These are phyloP conservation scores for Ondatra zibethicus DNA, from an alignment of 2,113 vertebrate species.

Conservation along the genomic window DNA sequence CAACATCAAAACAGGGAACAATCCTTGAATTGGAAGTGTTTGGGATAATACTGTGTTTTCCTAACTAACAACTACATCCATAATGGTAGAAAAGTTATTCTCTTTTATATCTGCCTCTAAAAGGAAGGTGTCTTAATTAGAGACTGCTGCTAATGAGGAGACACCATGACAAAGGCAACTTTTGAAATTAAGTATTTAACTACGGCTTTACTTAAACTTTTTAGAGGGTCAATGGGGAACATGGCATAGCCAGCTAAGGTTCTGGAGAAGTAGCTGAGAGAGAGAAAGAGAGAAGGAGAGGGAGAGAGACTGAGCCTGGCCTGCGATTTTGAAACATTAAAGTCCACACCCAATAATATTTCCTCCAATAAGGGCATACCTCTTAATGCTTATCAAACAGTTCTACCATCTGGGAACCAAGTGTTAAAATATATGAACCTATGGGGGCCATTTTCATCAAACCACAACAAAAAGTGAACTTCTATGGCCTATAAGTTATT, in stretches of 20 bases:
- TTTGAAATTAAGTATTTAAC: background rate
- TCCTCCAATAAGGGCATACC: background rate
- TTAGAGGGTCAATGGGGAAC: background rate
- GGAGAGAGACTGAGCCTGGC: background rate
- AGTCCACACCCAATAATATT: background rate
- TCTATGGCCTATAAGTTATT: background rate
- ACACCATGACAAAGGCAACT: background rate
- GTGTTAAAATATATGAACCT: background rate
- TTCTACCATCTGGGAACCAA: background rate
- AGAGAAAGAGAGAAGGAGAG: background rate
- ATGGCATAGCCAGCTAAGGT: background rate
- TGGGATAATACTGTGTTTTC: background rate
- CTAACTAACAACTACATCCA: background rate
- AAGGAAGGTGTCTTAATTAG: background rate
- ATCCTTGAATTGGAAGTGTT: background rate
- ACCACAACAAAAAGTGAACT: background rate
- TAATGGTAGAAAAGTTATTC: background rate
- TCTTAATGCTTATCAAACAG: background rate
- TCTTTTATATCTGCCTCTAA: background rate
- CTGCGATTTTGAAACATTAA: background rate
- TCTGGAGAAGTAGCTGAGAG: background rate
- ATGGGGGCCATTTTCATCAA: background rate
- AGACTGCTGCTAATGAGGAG: background rate
- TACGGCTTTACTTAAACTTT: background rate
- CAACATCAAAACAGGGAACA: background rate